Base-by-base conservation (phyloP, 2,113 vertebrate species). In the Ovis canadensis region DNA sequence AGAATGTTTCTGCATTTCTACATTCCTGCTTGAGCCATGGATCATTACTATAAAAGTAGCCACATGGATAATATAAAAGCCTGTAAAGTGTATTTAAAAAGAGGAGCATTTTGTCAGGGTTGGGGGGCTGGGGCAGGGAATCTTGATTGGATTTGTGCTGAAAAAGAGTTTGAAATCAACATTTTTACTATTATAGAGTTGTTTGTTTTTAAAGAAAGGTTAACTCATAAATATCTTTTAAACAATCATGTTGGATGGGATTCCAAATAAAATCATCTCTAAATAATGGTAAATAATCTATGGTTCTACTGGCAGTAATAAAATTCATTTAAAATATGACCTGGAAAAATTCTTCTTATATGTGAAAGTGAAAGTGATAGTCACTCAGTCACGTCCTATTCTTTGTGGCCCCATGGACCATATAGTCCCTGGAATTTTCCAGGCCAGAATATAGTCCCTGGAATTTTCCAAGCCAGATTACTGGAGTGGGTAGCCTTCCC, bases 21-120 rank as follows among this genome's bases (percentile, higher is more conserved):
- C 88, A 96, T 96, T 97, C 86, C 96, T 96, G 71, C 82, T 94
- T 97, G 60, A 96, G 84, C 89, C 92, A 57, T 36, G 57, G 55
- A 77, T 94, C 77, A 81, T 88, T 59, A 55, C 21, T 86, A 40
- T 29, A 95, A 55, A 96, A 91, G 33, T 43, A 89, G 77, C 16
- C 52, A 91, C 52, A 80, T 67, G 43, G 43, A 88, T 64, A 82
- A 93, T 94, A 25, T 33, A 80, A 64, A 97, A 91, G 36, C 33
- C 67, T 33, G 31, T 23, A 71, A 86, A 97, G 54, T 54, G 9
- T 19, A 78, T 27, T 43, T 67, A 50, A 92, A 74, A 93, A 83
- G 8, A 83, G 21, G 3, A 1, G 7, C 16, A 40, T 45, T 88
- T 50, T 83, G 48, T 33, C 21, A 16, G 17, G 29, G 9, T 3